Percentiles rank a stretch among this genome's conserved stretches.
Evolutionary conservation across 2,113 vertebrate genomes (phyloP).

Genomic region (Ranitomeya imitator): DNA sequence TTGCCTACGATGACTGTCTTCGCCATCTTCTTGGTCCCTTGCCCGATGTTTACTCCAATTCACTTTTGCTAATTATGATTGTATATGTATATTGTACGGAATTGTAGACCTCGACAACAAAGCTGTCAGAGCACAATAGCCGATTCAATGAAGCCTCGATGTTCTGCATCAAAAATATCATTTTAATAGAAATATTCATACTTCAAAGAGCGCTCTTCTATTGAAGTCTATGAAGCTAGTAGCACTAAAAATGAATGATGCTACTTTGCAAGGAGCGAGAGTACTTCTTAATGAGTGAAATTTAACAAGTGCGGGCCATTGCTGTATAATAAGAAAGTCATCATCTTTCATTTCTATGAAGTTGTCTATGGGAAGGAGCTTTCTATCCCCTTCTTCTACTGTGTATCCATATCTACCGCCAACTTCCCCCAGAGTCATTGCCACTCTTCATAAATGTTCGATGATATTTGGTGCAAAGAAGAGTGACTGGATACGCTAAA

Average conservation of each 20-base stretch:
- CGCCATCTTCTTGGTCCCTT: background rate
- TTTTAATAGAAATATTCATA: conserved; percentile 52
- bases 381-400: conserved; percentile 40
- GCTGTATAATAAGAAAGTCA: conserved; percentile 43
- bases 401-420: conserved; percentile 54
- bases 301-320: conserved; percentile 43
- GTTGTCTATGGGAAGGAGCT: conserved; percentile 34
- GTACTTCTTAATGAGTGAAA: conserved; percentile 52
- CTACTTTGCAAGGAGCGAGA: conserved; percentile 29
- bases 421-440: conserved; percentile 46
- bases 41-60: conserved; percentile 8
- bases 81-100: conserved; percentile 39
- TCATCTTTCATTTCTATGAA: conserved; percentile 46
- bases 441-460: conserved; percentile 56
- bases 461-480: conserved; percentile 49
- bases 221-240: conserved; percentile 47
- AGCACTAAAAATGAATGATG: conserved; percentile 47
- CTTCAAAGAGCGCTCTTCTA: conserved; percentile 48
- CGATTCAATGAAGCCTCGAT: conserved; percentile 6
- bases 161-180: conserved; percentile 47
- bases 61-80: conserved; percentile 37
- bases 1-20: background rate
- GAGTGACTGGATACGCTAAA: conserved; percentile 41
- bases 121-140: conserved; percentile 47
- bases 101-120: conserved; percentile 29